A percentile compares a stretch with the other conserved stretches of the same genome.
Evolutionary conservation across 2,888 invertebrate species (phyloP).

Genomic region (Pseudococcus jackbeardsleyi): DNA sequence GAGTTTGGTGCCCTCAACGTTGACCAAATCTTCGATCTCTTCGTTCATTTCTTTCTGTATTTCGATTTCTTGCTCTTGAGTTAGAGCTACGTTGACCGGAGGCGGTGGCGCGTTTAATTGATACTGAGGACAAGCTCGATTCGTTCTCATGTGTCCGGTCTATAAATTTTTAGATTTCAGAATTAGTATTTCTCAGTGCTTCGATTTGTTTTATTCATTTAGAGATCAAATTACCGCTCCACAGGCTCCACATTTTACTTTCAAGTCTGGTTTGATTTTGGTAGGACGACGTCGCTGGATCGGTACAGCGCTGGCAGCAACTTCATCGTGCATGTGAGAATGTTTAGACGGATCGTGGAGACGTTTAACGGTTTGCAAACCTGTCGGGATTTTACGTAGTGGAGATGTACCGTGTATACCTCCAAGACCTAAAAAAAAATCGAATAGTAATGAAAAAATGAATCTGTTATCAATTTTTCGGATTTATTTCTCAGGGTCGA

Average conservation of each 20-base stretch:
- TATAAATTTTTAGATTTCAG: neutral
- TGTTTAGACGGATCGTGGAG: constrained; percentile 45
- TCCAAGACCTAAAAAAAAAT: neutral
- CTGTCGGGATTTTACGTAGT: constrained; percentile 48
- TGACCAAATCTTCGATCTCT: constrained; percentile 87
- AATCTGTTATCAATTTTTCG: neutral
- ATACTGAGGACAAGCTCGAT: constrained; percentile 97
- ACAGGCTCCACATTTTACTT: constrained; percentile 97
- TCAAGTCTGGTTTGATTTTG: constrained; percentile 89
- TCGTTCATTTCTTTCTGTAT: constrained; percentile 80
- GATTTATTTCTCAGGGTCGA: neutral
- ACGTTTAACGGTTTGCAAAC: constrained; percentile 55
- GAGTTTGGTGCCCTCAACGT: constrained; percentile 95
- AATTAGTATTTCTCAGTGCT: neutral
- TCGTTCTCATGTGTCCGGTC: constrained; percentile 84
- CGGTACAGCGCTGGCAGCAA: constrained; percentile 46
- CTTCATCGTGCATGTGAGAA: constrained; percentile 53
- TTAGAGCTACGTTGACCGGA: constrained; percentile 79
- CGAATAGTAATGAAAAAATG: neutral
- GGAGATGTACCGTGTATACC: constrained; percentile 32
- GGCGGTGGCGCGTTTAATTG: constrained; percentile 74
- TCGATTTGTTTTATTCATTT: neutral
- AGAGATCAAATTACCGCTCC: constrained; percentile 73
- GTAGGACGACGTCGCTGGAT: constrained; percentile 72
- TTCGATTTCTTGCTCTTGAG: constrained; percentile 85